Base-by-base conservation (phyloP, 2,888 invertebrate genomes). In the Mesochorus sp. region DNA sequence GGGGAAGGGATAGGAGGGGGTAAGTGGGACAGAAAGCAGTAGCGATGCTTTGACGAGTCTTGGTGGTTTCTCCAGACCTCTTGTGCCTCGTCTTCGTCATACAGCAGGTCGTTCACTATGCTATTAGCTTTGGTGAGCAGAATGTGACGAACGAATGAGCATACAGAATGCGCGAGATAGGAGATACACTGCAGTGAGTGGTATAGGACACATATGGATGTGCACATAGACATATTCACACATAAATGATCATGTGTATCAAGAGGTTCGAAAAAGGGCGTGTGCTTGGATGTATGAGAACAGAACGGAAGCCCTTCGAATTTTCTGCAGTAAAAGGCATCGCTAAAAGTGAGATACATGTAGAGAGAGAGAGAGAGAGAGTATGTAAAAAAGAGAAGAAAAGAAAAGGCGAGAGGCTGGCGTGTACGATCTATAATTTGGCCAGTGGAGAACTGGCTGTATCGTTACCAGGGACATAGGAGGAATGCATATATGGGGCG, bases 401-500 rank as follows among this genome's bases (percentile, higher is more conserved):
- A 19, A 8, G 34, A 64, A 14, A 21, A 14, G 34, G 34, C 34
- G 49, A 44, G 47, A 49, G 62, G 10, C 17, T n/a, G 44, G 74
- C 57, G 64, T 64, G 47, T 57, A 26, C 79, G 72, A 82, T 82
- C 82, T 82, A 82, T 82, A 83, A 83, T 83, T 83, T 82, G 75
- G 59, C 72, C 67, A 31, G 49, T 47, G 75, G 73, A 68, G 61
- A 71, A 68, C 74, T 67, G 73, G 74, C 64, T 74, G 74, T 74
- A 78, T 78, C 74, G 70, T 70, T 74, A 57, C 39, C 44, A 42
- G 49, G 49, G 26, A 51, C 17, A 53, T 28, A 42, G 37, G 26
- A 42, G 42, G 42, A 5, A 24, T 10, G 17, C 24, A n/a, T 10
- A 72, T 72, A 57, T 66, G 61, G 55, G 55, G 37, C 62, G 59